phyloP scores from a whole-genome alignment of 1,140 invertebrate genomes.

The Leptinotarsa undecemlineata region DNA sequence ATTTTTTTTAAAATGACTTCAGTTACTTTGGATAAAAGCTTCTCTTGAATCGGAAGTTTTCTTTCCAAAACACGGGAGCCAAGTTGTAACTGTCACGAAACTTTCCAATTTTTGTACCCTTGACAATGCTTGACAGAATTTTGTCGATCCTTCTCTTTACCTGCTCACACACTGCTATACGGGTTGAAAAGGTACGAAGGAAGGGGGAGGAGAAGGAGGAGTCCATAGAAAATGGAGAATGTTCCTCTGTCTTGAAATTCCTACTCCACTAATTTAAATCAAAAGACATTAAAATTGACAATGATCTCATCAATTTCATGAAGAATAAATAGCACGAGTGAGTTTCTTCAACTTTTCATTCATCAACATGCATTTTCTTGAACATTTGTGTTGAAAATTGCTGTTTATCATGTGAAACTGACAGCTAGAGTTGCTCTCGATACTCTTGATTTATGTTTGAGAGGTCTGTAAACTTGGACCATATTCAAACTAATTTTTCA shows the following conservation, averaged over 20 bases:
- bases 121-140: too few species aligned
- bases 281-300: slow-evolving; percentile 23
- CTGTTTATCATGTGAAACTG: slow-evolving; percentile 26
- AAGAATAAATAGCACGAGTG: slow-evolving; percentile 32
- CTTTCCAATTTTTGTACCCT: too few species aligned
- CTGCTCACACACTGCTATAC: neutral
- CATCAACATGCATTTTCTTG: slow-evolving; percentile 14
- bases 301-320: slow-evolving; percentile 24
- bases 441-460: neutral
- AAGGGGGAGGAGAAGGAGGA: slow-evolving; percentile 32
- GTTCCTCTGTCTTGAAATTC: slow-evolving; percentile 15
- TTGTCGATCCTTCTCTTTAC: neutral
- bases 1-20: too few species aligned
- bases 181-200: neutral
- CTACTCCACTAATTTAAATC: slow-evolving; percentile 24
- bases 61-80: too few species aligned
- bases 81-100: too few species aligned
- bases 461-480: slow-evolving; percentile 1
- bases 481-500: neutral
- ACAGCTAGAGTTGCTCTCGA: slow-evolving; percentile 17
- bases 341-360: slow-evolving; percentile 36
- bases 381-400: slow-evolving; percentile 15
- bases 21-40: too few species aligned
- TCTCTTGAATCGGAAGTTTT: too few species aligned
- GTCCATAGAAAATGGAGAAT: slow-evolving; percentile 43